Evolutionary conservation across 2,888 invertebrate species (phyloP), one percentile per base, ranked within the genome.

Genomic region (Trisateles emortualis): DNA sequence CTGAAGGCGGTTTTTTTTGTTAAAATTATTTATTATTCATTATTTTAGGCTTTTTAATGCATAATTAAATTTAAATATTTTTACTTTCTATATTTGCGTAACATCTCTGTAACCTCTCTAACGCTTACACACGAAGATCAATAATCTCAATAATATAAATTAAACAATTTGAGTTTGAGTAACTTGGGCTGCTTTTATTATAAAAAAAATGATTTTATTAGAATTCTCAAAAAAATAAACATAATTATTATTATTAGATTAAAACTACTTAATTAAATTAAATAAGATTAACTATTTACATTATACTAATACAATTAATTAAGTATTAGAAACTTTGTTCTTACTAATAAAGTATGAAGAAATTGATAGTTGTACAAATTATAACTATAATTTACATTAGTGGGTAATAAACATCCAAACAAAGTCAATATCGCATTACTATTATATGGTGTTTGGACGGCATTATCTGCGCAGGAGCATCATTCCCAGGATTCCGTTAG

Each of bases 401-500:
- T 32, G 19, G 41, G 29, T 62, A 17, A 49, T 55, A 49, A 47
- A 56, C 36, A 29, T 45, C 33, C 29, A 52, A 59, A 63, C 50
- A 65, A 35, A 22, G 11, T 62, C 43, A 45, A 75, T 84, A 87
- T 87, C 85, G 68, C 65, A 74, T 89, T 87, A 85, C 88, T 64
- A 87, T 90, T 87, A 83, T 74, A 11, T 0, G 66, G 58, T 58
- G 22, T 52, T 45, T 40, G 40, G 33, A 58, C 67, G 62, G 66
- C 68, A 75, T 79, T 84, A 79, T 85, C 79, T 84, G 74, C 75
- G 82, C 77, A 74, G 76, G 81, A 79, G 83, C 84, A 82, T 79
- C 72, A 73, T 81, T 84, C 86, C 81, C 86, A 84, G 82, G 86
- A 84, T 84, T 79, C 88, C 86, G 89, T 87, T 86, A 82, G 79